Percentiles rank a stretch among this genome's conserved stretches.
phyloP scores from a whole-genome alignment of 2,113 vertebrate genomes.

The Chiloscyllium plagiosum region DNA sequence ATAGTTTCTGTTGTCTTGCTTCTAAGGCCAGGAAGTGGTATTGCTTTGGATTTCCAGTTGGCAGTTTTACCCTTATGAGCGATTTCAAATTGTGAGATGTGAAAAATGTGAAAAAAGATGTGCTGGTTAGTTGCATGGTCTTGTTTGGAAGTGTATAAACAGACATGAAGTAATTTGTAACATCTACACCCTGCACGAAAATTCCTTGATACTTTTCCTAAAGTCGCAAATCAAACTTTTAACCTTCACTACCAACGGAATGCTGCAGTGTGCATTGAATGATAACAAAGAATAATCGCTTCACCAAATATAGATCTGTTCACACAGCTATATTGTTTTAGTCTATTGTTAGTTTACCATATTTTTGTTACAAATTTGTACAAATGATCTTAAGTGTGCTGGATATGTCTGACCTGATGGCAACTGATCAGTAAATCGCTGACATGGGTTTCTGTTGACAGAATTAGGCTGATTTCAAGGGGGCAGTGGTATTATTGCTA shows the following conservation, averaged over 20 bases:
- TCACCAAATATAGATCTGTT: not conserved
- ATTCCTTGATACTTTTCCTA: not conserved
- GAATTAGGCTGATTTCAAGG: not conserved
- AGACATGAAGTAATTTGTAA: no score
- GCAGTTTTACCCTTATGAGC: not conserved
- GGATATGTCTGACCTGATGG: not conserved
- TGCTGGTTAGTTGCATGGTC: not conserved
- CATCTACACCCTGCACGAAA: not conserved
- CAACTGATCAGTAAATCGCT: not conserved
- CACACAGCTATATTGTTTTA: not conserved
- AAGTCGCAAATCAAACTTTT: not conserved
- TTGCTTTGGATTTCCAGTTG: not conserved
- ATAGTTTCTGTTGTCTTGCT: not conserved
- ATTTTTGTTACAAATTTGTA: not conserved
- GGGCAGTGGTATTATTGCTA: no score
- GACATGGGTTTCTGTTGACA: not conserved
- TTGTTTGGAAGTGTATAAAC: not conserved
- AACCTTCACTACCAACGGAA: not conserved
- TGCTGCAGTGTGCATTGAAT: not conserved
- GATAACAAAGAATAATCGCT: not conserved
- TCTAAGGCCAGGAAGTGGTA: not conserved
- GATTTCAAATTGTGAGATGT: not conserved
- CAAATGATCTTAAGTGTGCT: not conserved
- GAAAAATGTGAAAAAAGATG: not conserved
- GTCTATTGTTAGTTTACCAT: not conserved